A percentile compares a stretch with the other conserved stretches of the same genome.
These are phyloP conservation scores for Semaprochilodus insignis DNA, from an alignment of 2,797 vertebrate species.

Conservation along the genomic window DNA sequence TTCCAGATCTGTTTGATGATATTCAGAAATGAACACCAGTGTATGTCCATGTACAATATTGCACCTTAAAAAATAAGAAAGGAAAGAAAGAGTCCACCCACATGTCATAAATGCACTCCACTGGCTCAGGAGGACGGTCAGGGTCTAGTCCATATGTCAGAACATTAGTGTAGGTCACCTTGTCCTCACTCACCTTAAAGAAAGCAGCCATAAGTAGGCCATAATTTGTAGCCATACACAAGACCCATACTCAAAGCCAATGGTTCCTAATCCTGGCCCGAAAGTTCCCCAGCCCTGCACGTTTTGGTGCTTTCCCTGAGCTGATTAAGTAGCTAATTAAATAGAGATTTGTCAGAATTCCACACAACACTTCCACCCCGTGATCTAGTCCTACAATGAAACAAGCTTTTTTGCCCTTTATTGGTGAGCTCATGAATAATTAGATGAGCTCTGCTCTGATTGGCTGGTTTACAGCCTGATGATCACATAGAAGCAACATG, in stretches of 20 bases:
- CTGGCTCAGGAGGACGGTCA: not conserved
- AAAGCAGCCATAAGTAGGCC: not conserved
- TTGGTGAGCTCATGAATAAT: too few relatives aligned
- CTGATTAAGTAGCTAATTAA: not conserved
- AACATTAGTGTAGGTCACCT: constrained; percentile 34
- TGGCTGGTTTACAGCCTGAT: too few relatives aligned
- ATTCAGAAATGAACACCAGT: not conserved
- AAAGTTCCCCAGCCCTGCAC: not conserved
- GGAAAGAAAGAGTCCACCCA: not conserved
- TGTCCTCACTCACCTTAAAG: constrained; percentile 21
- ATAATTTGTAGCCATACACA: not conserved
- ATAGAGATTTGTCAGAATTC: not conserved
- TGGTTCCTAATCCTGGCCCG: not conserved
- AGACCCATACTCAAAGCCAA: not conserved
- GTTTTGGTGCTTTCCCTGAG: not conserved
- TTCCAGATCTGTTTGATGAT: not conserved
- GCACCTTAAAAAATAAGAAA: not conserved
- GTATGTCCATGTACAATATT: not conserved
- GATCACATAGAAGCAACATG: too few relatives aligned
- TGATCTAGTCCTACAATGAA: too few relatives aligned
- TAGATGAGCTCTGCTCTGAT: too few relatives aligned
- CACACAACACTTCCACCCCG: too few relatives aligned
- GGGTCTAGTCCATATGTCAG: constrained; percentile 30
- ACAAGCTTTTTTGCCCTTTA: too few relatives aligned
- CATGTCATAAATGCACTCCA: constrained; percentile 42